Percentiles rank a stretch among this genome's conserved stretches.
phyloP scores from a whole-genome alignment of 2,797 vertebrate species.

The Meda fulgida region DNA sequence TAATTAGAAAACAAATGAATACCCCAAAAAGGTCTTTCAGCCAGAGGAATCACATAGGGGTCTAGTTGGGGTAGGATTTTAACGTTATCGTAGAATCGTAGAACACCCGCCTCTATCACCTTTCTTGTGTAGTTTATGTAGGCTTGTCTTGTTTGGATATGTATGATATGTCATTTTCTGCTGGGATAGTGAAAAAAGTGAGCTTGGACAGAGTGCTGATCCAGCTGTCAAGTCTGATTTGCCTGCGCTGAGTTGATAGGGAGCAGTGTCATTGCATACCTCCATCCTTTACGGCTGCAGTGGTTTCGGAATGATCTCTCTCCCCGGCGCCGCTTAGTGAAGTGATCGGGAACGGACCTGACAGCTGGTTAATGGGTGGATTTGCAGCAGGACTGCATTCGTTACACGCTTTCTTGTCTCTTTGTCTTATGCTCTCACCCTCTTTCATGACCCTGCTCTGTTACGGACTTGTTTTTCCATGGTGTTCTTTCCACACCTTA shows the following conservation, averaged over 20 bases:
- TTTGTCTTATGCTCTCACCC: constrained; percentile 40
- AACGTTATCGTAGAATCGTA: not conserved
- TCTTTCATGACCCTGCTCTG: constrained; percentile 31
- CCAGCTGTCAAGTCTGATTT: constrained; percentile 65
- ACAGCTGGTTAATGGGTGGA: constrained; percentile 68
- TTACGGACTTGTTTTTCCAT: not conserved
- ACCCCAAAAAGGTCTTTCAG: not conserved
- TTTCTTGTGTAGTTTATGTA: constrained; percentile 5
- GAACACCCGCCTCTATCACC: not conserved
- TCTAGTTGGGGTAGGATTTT: not conserved
- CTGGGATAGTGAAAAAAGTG: constrained; percentile 50
- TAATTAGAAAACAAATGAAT: not conserved
- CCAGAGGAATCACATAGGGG: not conserved
- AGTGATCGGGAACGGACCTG: constrained; percentile 73
- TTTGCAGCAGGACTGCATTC: constrained; percentile 56
- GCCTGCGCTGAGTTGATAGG: constrained; percentile 50
- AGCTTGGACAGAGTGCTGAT: constrained; percentile 56
- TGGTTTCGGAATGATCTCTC: constrained; percentile 65
- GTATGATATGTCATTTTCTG: constrained; percentile 20
- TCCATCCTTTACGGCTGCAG: constrained; percentile 37
- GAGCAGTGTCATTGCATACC: constrained; percentile 59
- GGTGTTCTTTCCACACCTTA: constrained; percentile 6
- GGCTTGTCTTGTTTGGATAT: constrained; percentile 41
- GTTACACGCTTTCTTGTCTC: constrained; percentile 49
- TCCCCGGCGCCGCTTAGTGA: constrained; percentile 64